Base-by-base conservation (phyloP, 1,140 invertebrate genomes). In the Chionoecetes opilio region DNA sequence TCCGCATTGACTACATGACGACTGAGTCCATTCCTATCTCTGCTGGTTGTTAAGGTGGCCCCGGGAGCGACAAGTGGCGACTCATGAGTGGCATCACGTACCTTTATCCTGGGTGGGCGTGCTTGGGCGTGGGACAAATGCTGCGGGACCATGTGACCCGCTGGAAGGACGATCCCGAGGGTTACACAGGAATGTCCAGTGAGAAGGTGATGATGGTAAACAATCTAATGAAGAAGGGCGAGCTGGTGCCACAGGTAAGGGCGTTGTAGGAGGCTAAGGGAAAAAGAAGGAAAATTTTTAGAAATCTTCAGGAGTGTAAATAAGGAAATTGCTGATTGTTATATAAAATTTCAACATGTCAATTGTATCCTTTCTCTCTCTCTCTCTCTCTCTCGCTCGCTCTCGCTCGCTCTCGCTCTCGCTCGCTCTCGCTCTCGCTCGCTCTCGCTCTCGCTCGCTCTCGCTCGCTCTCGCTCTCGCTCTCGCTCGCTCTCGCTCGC, bases 181-280 rank as follows among this genome's bases (percentile, higher is more conserved):
- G 86, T 14, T 95, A 95, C 41, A 75, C 92, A 35, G 94, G 75
- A 14, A 37, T 95, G 29, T 97, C 93, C 29, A 88, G 92, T 35
- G 93, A 96, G 82, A 95, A 94, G 93, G 97, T 97, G 63, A 97
- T 82, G 97, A 97, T 94, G 97, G 98, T 96, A 97, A 97, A 98
- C 88, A 97, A 98, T 35, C 98, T 98, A 14, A 98, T 99, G 95
- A 97, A 98, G 53, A 98, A 98, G n/a, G 99, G 99, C 9, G 98
- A 96, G 94, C 93, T 96, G 53, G 89, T 98, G 1, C 98, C 98
- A 0, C 97, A 98, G 95, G 97, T 97, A 95, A 96, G 96, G 96
- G 95, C 29, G 98, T 35, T 38, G 37, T 0, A 0, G 9, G 85
- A 34, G 85, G 31, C n/a, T 17, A 32, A 35, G 85, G 31, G 85